phyloP scores from a whole-genome alignment of 2,888 invertebrate genomes.

The Tipula lateralis region DNA sequence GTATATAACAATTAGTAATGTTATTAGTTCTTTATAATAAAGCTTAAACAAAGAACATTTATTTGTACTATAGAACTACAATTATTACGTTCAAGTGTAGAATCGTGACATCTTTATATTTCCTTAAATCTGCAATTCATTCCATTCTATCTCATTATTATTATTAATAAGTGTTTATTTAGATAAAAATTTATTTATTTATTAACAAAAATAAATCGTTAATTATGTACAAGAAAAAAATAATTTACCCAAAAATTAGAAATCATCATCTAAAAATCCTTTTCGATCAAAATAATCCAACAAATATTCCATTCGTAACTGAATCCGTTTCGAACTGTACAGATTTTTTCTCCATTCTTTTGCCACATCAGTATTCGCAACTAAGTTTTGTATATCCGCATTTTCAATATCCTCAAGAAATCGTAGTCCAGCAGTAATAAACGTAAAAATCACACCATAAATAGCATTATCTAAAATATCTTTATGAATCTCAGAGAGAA shows the following conservation, averaged over 20 bases:
- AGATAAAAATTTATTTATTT: no score
- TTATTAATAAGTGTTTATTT: no score
- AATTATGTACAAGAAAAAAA: no score
- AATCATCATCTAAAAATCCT: background rate
- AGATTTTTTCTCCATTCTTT: background rate
- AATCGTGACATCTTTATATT: no score
- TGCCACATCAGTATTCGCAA: background rate
- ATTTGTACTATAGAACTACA: no score
- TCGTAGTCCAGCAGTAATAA: background rate
- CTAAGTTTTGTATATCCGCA: constrained; percentile 6
- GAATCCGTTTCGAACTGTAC: background rate
- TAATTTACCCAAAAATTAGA: background rate
- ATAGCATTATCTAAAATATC: background rate
- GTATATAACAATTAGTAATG: no score
- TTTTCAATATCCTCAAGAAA: background rate
- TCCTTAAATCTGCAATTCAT: no score
- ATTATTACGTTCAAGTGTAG: no score
- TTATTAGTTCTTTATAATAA: no score
- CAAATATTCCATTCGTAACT: background rate
- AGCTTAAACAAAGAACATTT: no score
- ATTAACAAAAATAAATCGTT: no score
- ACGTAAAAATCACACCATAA: background rate
- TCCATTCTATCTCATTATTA: no score
- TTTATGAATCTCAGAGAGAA: background rate
- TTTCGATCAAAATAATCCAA: background rate